These are phyloP conservation scores for Pseudomyrmex gracilis DNA, from an alignment of 1,140 invertebrate genomes.

Conservation along the genomic window DNA sequence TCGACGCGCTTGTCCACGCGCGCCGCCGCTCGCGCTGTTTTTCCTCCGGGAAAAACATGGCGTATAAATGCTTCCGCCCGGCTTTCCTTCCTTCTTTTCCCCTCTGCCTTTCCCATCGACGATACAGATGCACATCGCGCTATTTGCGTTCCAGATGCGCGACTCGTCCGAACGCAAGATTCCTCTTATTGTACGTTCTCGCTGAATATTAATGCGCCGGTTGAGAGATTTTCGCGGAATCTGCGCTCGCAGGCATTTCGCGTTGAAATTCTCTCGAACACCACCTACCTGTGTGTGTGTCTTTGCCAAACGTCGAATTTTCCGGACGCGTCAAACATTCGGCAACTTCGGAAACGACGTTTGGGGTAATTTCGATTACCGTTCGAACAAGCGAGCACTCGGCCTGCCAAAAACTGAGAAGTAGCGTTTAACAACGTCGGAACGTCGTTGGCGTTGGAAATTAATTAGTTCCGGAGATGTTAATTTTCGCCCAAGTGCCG, in stretches of 20 bases:
- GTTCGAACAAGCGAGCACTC: not conserved
- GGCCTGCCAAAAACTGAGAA: not conserved
- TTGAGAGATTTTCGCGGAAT: constrained; percentile 29
- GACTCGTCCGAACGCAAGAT: not conserved
- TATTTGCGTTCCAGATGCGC: constrained; percentile 49
- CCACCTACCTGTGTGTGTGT: not conserved
- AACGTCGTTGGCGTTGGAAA: not conserved
- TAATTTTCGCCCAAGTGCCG: constrained; percentile 39
- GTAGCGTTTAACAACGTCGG: not conserved
- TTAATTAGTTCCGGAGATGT: constrained; percentile 27
- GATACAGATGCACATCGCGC: not conserved
- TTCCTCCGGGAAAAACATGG: constrained; percentile 13
- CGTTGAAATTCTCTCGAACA: too few species aligned
- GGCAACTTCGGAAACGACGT: not conserved
- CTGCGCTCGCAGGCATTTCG: not conserved
- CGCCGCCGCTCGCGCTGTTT: not conserved
- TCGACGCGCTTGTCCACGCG: constrained; percentile 32
- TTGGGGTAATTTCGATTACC: not conserved
- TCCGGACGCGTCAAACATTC: constrained; percentile 30
- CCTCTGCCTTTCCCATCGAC: not conserved
- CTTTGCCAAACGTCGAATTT: constrained; percentile 32
- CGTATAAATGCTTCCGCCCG: not conserved
- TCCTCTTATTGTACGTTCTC: constrained; percentile 24
- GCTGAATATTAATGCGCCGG: constrained; percentile 41
- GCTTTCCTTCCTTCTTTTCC: not conserved